A percentile compares a stretch with the other conserved stretches of the same genome.
These are phyloP conservation scores for Diplodus puntazzo DNA, from an alignment of 2,797 vertebrate genomes.

Conservation along the genomic window DNA sequence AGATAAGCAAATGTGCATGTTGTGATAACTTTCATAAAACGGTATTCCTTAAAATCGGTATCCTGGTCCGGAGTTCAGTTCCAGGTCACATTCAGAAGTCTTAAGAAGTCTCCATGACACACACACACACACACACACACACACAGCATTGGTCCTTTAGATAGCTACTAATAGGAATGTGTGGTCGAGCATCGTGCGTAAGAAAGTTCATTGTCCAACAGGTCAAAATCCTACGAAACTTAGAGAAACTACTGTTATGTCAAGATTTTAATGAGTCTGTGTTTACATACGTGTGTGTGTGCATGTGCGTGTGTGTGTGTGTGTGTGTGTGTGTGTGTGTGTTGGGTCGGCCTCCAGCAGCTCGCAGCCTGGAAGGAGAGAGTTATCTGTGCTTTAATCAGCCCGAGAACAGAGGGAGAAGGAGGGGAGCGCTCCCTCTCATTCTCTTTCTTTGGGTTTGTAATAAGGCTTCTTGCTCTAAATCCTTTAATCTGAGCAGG, in stretches of 20 bases:
- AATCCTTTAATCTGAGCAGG: conserved; percentile 80
- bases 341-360: conserved; percentile 47
- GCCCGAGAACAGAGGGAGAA: conserved; percentile 55
- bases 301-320: conserved; percentile 21
- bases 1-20: too few species aligned
- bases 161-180: neutral
- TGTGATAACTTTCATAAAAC: too few species aligned
- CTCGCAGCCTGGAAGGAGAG: conserved; percentile 43
- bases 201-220: conserved; percentile 19
- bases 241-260: conserved; percentile 43
- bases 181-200: neutral
- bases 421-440: conserved; percentile 44
- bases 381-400: conserved; percentile 75
- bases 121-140: conserved; percentile 6
- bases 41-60: too few species aligned
- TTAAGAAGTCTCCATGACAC: conserved; percentile 14
- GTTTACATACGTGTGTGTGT: conserved; percentile 27
- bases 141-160: neutral
- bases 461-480: conserved; percentile 71
- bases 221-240: conserved; percentile 45
- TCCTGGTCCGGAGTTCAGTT: conserved; percentile 4
- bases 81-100: conserved; percentile 17
- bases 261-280: conserved; percentile 45
- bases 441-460: conserved; percentile 44
- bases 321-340: conserved; percentile 35